Evolutionary conservation across 2,797 vertebrate genomes (phyloP).

Genomic region (Heliangelus exortis): DNA sequence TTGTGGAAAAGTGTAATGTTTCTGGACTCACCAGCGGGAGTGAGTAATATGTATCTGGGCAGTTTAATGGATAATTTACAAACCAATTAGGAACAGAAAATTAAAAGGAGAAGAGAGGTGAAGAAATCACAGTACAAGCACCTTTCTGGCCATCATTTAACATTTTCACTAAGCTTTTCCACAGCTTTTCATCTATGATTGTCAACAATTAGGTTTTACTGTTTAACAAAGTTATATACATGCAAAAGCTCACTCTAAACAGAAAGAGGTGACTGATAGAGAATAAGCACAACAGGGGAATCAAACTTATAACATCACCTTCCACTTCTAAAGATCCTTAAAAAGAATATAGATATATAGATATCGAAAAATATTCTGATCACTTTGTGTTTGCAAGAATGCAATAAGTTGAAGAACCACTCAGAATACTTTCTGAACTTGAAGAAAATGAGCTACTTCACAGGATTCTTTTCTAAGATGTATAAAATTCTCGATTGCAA

Average conservation of each 20-base stretch:
- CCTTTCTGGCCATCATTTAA: not conserved
- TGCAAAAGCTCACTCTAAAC: not conserved
- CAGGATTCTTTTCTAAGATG: not conserved
- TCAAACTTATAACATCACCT: not conserved
- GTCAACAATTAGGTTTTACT: not conserved
- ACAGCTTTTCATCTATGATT: not conserved
- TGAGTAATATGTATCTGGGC: not conserved
- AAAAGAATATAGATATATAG: too few species aligned
- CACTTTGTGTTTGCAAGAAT: not conserved
- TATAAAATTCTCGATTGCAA: not conserved
- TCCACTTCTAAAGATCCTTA: not conserved
- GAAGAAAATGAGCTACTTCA: not conserved
- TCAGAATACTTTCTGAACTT: not conserved
- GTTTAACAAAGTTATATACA: not conserved
- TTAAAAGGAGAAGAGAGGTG: rapidly evolving
- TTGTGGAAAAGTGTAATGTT: not conserved
- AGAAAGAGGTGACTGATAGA: not conserved
- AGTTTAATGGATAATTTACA: not conserved
- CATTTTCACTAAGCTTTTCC: not conserved
- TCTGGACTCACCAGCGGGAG: not conserved
- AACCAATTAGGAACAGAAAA: not conserved
- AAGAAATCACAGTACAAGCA: not conserved
- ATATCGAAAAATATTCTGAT: not conserved
- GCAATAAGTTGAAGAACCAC: not conserved
- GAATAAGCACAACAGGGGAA: not conserved